Conservation (phyloP, 2,797 vertebrate genomes). For the Borostomias antarcticus region DNA sequence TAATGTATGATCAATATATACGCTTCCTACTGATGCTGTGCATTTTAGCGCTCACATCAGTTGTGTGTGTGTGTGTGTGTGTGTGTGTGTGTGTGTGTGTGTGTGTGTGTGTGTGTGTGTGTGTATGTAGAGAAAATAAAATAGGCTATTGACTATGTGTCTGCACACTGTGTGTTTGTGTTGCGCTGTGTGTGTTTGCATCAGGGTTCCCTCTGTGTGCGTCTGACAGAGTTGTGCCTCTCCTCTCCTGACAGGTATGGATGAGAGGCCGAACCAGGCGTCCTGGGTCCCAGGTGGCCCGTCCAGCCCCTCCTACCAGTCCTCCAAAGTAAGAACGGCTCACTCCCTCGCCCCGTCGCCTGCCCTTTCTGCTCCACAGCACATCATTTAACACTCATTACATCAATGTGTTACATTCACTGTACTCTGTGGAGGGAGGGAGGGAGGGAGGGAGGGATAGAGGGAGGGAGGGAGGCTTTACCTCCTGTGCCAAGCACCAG, state of each 20-base stretch:
- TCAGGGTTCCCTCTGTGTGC: neutral
- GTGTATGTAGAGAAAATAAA: neutral
- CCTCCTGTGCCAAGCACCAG: slow-evolving; percentile 27
- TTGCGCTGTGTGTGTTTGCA: neutral
- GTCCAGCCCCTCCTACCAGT: slow-evolving; percentile 91
- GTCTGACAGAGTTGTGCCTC: slow-evolving; percentile 66
- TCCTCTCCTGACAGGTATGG: slow-evolving; percentile 85
- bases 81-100: slow-evolving; percentile 6
- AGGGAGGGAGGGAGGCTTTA: slow-evolving; percentile 25
- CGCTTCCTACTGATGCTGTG: neutral
- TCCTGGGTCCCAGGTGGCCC: slow-evolving; percentile 90
- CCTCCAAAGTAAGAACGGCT: slow-evolving; percentile 90
- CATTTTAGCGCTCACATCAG: neutral
- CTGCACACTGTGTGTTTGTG: no score
- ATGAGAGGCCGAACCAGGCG: slow-evolving; percentile 86
- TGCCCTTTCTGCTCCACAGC: slow-evolving; percentile 62
- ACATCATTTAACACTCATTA: slow-evolving; percentile 65
- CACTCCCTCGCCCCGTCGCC: slow-evolving; percentile 25
- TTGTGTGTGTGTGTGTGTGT: no score
- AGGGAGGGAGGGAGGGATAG: neutral
- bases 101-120: slow-evolving; percentile 40
- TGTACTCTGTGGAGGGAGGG: slow-evolving; percentile 9
- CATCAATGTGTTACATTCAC: slow-evolving; percentile 48
- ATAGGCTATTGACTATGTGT: no score
- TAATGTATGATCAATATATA: neutral